These are phyloP conservation scores for Helicoverpa assulta DNA, from an alignment of 2,888 invertebrate species.

Conservation along the genomic window DNA sequence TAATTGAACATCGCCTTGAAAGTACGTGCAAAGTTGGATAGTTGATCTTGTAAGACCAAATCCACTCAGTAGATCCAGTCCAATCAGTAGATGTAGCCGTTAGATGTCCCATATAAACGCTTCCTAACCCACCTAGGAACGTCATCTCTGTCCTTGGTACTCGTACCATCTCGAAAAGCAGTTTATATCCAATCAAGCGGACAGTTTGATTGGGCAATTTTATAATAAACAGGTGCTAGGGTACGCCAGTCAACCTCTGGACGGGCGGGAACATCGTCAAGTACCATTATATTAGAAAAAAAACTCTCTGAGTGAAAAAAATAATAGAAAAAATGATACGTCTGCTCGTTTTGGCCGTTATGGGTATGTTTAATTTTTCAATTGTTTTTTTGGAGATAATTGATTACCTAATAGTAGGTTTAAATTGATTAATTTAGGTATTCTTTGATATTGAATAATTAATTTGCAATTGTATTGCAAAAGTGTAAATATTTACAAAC, in stretches of 20 bases:
- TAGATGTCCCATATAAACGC: conserved; percentile 33
- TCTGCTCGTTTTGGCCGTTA: conserved; percentile 58
- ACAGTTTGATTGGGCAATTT: conserved; percentile 82
- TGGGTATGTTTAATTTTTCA: conserved; percentile 56
- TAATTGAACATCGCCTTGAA: neutral
- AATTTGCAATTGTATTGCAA: too few relatives aligned
- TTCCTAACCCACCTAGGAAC: conserved; percentile 54
- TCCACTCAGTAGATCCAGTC: too few relatives aligned
- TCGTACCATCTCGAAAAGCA: conserved; percentile 77
- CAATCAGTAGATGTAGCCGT: neutral
- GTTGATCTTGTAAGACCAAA: too few relatives aligned
- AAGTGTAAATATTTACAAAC: too few relatives aligned
- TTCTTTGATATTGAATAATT: neutral
- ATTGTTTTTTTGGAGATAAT: neutral
- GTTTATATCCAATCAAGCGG: conserved; percentile 76
- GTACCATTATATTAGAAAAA: conserved; percentile 33
- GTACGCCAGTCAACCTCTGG: conserved; percentile 60
- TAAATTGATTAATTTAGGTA: neutral
- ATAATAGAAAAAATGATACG: conserved; percentile 54
- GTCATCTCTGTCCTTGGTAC: conserved; percentile 79
- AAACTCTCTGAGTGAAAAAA: conserved; percentile 56
- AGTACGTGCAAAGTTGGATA: too few relatives aligned
- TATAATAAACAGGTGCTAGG: conserved; percentile 78
- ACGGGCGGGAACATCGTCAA: conserved; percentile 57
- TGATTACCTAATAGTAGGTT: too few relatives aligned